Evolutionary conservation across 2,797 vertebrate genomes (phyloP), one percentile per base, ranked within the genome.

Genomic region (Trachurus trachurus): DNA sequence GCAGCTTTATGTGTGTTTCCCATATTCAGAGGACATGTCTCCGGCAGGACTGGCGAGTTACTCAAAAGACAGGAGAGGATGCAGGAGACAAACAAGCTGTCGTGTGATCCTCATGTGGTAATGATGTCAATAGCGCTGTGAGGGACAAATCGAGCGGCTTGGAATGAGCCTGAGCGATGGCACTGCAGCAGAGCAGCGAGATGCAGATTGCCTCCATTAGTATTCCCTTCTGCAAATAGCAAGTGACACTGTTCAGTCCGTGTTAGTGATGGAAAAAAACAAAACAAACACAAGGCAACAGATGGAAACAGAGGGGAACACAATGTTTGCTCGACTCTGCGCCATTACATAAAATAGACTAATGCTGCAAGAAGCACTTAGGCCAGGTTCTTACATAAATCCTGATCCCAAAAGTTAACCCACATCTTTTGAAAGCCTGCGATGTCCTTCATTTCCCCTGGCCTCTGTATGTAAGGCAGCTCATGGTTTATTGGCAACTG

Each of bases 121-220:
- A 73, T 62, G 58, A 76, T 57, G 65, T 66, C 58, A 77, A 74
- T 66, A 70, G 76, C 81, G 76, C 79, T 75, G 69, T 3, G 6
- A 71, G 77, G 59, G 64, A 71, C 76, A 59, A 79, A 70, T 68
- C 50, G 26, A 59, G 72, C 65, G 60, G 60, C 58, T 31, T 47
- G 31, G 50, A 61, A 66, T 26, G 56, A 60, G 73, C n/a, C n/a
- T 26, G 66, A 66, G 31, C 4, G 54, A 29, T 5, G 37, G 47
- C 39, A 19, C 71, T 58, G 44, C 68, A 76, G 74, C 65, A 47
- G 54, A 84, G 50, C 15, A 63, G 49, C 1, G 21, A 75, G 61
- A 57, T 9, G 52, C 26, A 67, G 60, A 82, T 75, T 73, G 59
- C 26, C 17, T 57, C 29, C 59, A 50, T 80, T 52, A 70, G 64